phyloP scores from a whole-genome alignment of 1,140 invertebrate species.

The Bicyclus anynana region DNA sequence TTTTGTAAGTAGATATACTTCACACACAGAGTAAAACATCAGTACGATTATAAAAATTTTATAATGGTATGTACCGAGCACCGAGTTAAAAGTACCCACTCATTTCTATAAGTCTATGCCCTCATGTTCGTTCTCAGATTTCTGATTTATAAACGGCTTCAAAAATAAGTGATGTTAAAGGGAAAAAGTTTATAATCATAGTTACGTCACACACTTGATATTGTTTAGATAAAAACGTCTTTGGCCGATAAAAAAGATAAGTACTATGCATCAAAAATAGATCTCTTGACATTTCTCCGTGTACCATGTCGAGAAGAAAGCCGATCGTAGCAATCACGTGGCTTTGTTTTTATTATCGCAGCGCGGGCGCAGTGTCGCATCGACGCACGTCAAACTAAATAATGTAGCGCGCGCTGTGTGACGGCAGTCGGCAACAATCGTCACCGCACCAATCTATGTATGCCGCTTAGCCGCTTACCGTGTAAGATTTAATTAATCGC shows the following conservation, averaged over 20 bases:
- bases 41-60: background rate
- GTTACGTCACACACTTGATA: slow-evolving; percentile 2
- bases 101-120: too few species aligned
- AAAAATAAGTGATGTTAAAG: background rate
- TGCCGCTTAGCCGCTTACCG: slow-evolving; percentile 19
- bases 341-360: slow-evolving; percentile 70
- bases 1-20: slow-evolving; percentile 1
- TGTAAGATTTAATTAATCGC: slow-evolving; percentile 41
- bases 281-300: slow-evolving; percentile 54
- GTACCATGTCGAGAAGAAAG: slow-evolving; percentile 38
- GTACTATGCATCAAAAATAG: slow-evolving; percentile 63
- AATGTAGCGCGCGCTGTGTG: slow-evolving; percentile 9
- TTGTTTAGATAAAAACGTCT: slow-evolving; percentile 29
- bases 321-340: slow-evolving; percentile 56
- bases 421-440: slow-evolving; percentile 16
- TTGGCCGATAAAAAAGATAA: slow-evolving; percentile 70
- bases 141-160: background rate
- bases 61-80: too few species aligned
- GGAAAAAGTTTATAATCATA: slow-evolving; percentile 8
- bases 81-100: too few species aligned
- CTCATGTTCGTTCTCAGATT: background rate
- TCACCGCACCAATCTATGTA: slow-evolving; percentile 17
- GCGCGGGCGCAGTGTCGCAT: slow-evolving; percentile 31
- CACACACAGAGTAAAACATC: background rate
- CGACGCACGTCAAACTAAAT: slow-evolving; percentile 39